Conservation (phyloP, 92 coral and sea anemone genomes). For the Phenganax marumi region DNA sequence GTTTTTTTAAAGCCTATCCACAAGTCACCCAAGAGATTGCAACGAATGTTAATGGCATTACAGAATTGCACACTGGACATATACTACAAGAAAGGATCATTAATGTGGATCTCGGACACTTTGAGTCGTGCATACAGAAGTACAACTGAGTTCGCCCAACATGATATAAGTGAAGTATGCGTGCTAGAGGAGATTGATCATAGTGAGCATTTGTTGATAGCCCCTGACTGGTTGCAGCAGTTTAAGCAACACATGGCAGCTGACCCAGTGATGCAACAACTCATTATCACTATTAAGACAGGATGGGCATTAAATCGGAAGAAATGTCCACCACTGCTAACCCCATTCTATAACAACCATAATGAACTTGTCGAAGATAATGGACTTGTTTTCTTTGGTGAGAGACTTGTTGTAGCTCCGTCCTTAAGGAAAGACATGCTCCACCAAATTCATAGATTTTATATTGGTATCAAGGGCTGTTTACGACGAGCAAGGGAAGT, state of each 20-base stretch:
- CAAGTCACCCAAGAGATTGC: conserved; percentile 61
- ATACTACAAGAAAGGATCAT: conserved; percentile 52
- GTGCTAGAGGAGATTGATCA: conserved; percentile 37
- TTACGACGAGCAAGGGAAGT: conserved; percentile 52
- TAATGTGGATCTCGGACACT: conserved; percentile 54
- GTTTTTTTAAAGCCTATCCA: conserved; percentile 56
- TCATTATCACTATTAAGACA: conserved; percentile 32
- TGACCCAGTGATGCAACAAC: conserved; percentile 44
- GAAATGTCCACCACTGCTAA: conserved; percentile 22
- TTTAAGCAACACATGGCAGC: conserved; percentile 35
- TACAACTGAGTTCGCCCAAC: conserved; percentile 48
- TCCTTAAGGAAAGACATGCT: conserved; percentile 32
- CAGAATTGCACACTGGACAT: conserved; percentile 46
- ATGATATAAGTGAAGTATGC: conserved; percentile 42
- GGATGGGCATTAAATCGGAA: conserved; percentile 34
- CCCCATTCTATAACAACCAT: conserved; percentile 45
- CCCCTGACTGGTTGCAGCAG: conserved; percentile 31
- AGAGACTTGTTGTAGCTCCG: conserved; percentile 36
- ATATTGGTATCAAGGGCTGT: conserved; percentile 47
- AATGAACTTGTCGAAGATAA: conserved; percentile 49
- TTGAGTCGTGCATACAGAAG: conserved; percentile 47
- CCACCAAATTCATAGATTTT: conserved; percentile 31
- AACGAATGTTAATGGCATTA: conserved; percentile 45
- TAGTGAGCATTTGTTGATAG: conserved; percentile 10
- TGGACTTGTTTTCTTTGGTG: conserved; percentile 39